Evolutionary conservation across 2,888 invertebrate species (phyloP).

Genomic region (Aethes cnicana): DNA sequence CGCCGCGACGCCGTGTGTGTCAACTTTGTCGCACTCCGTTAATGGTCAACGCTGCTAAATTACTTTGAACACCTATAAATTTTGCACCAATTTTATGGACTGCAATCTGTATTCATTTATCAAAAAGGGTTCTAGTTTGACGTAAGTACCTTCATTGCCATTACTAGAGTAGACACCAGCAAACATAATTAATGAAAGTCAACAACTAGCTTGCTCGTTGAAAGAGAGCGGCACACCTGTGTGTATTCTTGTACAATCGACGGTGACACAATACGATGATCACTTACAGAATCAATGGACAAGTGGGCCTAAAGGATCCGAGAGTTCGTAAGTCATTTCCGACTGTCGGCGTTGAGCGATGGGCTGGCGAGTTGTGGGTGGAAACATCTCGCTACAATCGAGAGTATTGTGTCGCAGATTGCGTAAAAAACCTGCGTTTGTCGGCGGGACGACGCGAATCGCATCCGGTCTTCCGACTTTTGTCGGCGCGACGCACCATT

Average conservation of each 20-base stretch:
- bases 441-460: conserved; percentile 75
- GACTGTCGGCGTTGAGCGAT: conserved; percentile 75
- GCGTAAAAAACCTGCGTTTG: conserved; percentile 74
- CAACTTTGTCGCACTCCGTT: conserved; percentile 66
- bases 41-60: conserved; percentile 60
- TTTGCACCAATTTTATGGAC: conserved; percentile 41
- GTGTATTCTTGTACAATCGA: conserved; percentile 53
- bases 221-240: conserved; percentile 57
- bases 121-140: conserved; percentile 45
- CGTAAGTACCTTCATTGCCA: conserved; percentile 8
- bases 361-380: conserved; percentile 76
- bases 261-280: conserved; percentile 40
- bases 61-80: conserved; percentile 47
- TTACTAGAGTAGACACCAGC: neutral
- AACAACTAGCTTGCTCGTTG: conserved; percentile 1
- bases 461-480: conserved; percentile 81
- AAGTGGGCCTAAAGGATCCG: conserved; percentile 71
- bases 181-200: neutral
- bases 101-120: conserved; percentile 31
- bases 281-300: conserved; percentile 47
- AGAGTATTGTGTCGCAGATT: conserved; percentile 61
- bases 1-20: conserved; percentile 59
- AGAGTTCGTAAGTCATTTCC: conserved; percentile 71
- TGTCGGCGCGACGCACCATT: conserved; percentile 67
- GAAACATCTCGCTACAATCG: conserved; percentile 79